These are phyloP conservation scores for Baryphthengus martii DNA, from an alignment of 2,113 vertebrate species.

Conservation along the genomic window DNA sequence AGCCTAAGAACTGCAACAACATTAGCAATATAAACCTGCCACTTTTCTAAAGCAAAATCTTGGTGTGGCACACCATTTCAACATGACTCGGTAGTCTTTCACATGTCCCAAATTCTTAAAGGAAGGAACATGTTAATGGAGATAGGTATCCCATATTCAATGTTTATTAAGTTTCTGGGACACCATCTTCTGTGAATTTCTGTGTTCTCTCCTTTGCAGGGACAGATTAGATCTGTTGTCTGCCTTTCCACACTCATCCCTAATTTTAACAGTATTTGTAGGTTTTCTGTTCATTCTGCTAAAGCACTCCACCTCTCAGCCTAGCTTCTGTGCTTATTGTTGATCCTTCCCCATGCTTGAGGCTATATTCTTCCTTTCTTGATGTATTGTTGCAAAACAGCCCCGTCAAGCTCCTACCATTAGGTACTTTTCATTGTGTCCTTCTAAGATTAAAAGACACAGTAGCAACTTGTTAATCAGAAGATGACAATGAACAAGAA, in stretches of 20 bases:
- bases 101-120: background rate
- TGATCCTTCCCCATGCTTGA: background rate
- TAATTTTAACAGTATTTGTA: background rate
- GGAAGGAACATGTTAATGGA: background rate
- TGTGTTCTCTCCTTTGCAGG: background rate
- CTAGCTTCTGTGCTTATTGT: background rate
- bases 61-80: background rate
- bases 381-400: background rate
- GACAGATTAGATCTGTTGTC: background rate
- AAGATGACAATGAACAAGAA: background rate
- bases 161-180: background rate
- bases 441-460: background rate
- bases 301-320: background rate
- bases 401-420: background rate
- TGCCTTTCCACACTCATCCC: background rate
- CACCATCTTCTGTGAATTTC: background rate
- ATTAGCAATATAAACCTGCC: background rate
- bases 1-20: background rate
- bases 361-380: background rate
- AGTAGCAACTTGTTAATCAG: background rate
- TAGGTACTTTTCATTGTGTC: background rate
- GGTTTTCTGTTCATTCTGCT: background rate
- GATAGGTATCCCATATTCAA: background rate
- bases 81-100: background rate
- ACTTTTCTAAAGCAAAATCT: background rate